These are phyloP conservation scores for Coenonympha arcania DNA, from an alignment of 2,888 invertebrate species.

Conservation along the genomic window DNA sequence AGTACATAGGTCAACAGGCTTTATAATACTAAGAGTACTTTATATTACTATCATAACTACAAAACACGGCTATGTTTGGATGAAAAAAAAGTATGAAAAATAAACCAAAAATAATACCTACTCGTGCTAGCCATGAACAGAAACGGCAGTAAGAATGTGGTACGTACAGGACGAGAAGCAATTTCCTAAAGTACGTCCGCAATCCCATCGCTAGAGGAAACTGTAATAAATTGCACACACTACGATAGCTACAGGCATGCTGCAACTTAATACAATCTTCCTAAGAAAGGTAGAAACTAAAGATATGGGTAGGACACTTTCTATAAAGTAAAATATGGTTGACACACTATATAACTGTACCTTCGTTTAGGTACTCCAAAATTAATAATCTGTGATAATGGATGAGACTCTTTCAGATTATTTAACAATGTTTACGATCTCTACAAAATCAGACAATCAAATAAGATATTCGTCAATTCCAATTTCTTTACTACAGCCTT, in stretches of 20 bases:
- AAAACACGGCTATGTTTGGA: too few species aligned
- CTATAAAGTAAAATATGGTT: too few species aligned
- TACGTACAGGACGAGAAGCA: constrained; percentile 13
- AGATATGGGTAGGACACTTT: too few species aligned
- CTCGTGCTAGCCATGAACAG: background rate
- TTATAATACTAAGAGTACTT: background rate
- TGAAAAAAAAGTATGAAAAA: too few species aligned
- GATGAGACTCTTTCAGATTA: background rate
- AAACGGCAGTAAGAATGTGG: constrained; percentile 1
- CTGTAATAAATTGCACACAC: background rate
- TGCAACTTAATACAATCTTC: too few species aligned
- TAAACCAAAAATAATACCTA: too few species aligned
- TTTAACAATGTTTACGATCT: background rate
- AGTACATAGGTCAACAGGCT: constrained; percentile 10
- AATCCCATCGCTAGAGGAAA: constrained; percentile 17
- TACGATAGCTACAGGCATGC: too few species aligned
- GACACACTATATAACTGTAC: too few species aligned
- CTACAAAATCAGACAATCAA: background rate
- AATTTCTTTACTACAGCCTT: background rate
- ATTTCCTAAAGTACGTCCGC: constrained; percentile 25
- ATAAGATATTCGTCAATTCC: background rate
- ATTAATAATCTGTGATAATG: too few species aligned
- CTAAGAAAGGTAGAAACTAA: too few species aligned
- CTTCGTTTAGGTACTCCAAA: too few species aligned
- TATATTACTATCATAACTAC: too few species aligned